phyloP scores from a whole-genome alignment of 2,797 vertebrate species.

The Schizopygopsis malacanthus region DNA sequence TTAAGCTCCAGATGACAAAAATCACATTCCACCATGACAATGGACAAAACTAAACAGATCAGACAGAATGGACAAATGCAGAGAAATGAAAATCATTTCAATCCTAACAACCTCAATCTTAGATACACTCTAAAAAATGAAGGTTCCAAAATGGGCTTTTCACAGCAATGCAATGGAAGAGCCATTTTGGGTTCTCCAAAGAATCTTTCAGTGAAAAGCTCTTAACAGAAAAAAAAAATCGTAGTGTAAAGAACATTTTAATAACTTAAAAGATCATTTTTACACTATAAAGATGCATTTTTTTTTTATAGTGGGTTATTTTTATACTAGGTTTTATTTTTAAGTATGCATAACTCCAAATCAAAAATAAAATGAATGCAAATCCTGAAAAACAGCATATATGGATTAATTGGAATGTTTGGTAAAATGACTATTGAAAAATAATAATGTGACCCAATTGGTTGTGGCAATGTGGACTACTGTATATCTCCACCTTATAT shows the following conservation, averaged over 20 bases:
- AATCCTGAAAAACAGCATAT: not conserved
- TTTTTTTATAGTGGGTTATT: no score
- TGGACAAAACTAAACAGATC: slow-evolving; percentile 12
- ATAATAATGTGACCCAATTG: not conserved
- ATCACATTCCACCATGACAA: not conserved
- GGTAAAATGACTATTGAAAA: not conserved
- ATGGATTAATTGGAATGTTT: not conserved
- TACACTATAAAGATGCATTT: not conserved
- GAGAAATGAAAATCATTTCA: not conserved
- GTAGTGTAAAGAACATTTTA: not conserved
- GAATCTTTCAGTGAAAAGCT: not conserved
- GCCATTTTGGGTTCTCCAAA: not conserved
- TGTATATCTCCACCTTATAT: slow-evolving; percentile 3
- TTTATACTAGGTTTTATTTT: not conserved
- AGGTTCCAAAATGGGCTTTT: not conserved
- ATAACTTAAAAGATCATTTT: not conserved
- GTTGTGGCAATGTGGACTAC: not conserved
- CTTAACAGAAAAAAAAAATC: not conserved
- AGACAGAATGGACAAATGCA: slow-evolving; percentile 10
- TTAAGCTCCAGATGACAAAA: slow-evolving; percentile 26
- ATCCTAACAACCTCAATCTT: not conserved
- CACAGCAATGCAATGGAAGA: not conserved
- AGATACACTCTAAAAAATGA: not conserved
- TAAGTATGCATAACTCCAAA: not conserved
- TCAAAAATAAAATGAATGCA: not conserved